phyloP scores from a whole-genome alignment of 1,140 invertebrate genomes.

The Calycopis cecrops region DNA sequence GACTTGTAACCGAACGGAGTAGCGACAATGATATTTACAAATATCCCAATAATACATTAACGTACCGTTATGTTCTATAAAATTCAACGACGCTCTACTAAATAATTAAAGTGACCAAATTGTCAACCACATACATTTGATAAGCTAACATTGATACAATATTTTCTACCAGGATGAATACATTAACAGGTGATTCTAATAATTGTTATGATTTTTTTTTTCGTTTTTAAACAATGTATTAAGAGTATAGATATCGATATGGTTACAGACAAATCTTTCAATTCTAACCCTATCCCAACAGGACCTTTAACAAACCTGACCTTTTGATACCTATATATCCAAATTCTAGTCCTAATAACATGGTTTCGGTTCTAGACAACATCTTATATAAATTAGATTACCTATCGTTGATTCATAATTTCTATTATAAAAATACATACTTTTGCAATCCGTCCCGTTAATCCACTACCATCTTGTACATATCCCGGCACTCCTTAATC shows the following conservation, averaged over 20 bases:
- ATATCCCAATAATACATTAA: constrained; percentile 39
- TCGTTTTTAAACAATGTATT: constrained; percentile 63
- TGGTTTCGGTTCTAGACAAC: constrained; percentile 50
- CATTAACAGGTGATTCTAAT: constrained; percentile 71
- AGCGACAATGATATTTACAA: constrained; percentile 63
- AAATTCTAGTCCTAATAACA: constrained; percentile 43
- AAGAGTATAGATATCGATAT: constrained; percentile 67
- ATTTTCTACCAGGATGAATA: constrained; percentile 66
- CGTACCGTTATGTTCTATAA: constrained; percentile 53
- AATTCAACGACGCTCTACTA: constrained; percentile 66
- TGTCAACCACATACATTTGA: constrained; percentile 64
- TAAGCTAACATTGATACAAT: constrained; percentile 70
- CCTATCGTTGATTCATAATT: constrained; percentile 56
- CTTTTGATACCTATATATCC: constrained; percentile 29
- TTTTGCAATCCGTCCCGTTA: constrained; percentile 38
- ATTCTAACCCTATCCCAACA: constrained; percentile 44
- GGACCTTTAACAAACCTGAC: constrained; percentile 47
- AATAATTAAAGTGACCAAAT: constrained; percentile 60
- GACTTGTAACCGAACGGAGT: constrained; percentile 39
- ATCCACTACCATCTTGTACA: constrained; percentile 41
- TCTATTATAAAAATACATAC: constrained; percentile 69
- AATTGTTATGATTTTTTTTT: constrained; percentile 55
- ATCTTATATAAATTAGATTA: constrained; percentile 42
- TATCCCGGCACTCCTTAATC: constrained; percentile 57
- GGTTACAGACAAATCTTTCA: constrained; percentile 51